Percentiles rank a stretch among this genome's conserved stretches.
Conservation (phyloP, 2,113 vertebrate species). For the Pristiophorus japonicus region DNA sequence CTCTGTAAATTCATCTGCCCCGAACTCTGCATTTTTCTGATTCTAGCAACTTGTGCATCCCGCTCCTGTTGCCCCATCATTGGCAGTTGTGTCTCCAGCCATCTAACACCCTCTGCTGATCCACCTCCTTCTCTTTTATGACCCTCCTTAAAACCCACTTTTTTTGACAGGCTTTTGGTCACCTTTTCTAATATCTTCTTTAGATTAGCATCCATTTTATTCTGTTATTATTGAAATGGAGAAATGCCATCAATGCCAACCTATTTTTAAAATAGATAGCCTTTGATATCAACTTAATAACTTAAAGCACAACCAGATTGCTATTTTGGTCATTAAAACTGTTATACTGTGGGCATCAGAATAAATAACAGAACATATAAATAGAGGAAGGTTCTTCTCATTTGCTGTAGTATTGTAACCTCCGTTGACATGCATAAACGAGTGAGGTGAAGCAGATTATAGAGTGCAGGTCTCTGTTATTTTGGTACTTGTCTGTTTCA, state of each 20-base stretch:
- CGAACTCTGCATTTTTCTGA: neutral
- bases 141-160: neutral
- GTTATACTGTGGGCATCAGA: neutral
- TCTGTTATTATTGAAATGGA: neutral
- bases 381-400: neutral
- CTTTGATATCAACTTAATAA: neutral
- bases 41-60: neutral
- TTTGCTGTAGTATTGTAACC: neutral
- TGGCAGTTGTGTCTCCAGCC: too few relatives aligned
- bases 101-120: neutral
- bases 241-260: neutral
- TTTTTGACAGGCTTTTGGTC: neutral
- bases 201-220: neutral
- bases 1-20: too few relatives aligned
- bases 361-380: neutral
- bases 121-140: neutral
- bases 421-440: neutral
- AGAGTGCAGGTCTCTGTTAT: too few relatives aligned
- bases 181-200: neutral
- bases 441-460: neutral
- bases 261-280: neutral
- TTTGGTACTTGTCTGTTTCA: constrained; percentile 51
- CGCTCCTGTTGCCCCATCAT: neutral
- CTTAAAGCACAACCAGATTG: neutral
- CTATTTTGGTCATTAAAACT: neutral